Evolutionary conservation across 2,888 invertebrate genomes (phyloP).

Genomic region (Acronicta psi): DNA sequence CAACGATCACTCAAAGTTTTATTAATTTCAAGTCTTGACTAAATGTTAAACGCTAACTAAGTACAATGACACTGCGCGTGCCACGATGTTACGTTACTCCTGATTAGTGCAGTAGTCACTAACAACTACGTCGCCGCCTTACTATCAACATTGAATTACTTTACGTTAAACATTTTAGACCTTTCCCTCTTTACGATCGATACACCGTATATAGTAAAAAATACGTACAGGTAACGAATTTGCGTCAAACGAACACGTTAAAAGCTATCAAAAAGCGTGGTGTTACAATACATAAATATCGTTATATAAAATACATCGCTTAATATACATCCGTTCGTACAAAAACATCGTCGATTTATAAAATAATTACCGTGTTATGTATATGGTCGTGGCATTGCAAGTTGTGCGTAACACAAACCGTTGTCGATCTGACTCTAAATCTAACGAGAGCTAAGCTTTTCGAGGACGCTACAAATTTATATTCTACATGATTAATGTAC

Average conservation of each 20-base stretch:
- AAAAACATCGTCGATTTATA: constrained; percentile 64
- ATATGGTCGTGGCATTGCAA: constrained; percentile 60
- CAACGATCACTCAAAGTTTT: constrained; percentile 84
- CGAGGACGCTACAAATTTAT: constrained; percentile 65
- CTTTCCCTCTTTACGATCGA: constrained; percentile 61
- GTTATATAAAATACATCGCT: constrained; percentile 65
- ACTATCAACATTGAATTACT: constrained; percentile 42
- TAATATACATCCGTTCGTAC: constrained; percentile 66
- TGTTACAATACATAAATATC: constrained; percentile 66
- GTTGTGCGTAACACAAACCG: constrained; percentile 81
- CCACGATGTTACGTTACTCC: constrained; percentile 50
- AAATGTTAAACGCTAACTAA: constrained; percentile 85
- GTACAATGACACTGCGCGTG: constrained; percentile 80
- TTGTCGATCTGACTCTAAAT: constrained; percentile 60
- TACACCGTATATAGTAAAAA: constrained; percentile 56
- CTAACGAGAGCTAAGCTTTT: constrained; percentile 74
- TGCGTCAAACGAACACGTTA: constrained; percentile 71
- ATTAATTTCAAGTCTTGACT: constrained; percentile 83
- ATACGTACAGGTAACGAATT: constrained; percentile 75
- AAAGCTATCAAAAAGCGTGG: constrained; percentile 75
- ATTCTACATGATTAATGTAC: constrained; percentile 72
- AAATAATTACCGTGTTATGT: constrained; percentile 48
- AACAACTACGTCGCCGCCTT: constrained; percentile 58
- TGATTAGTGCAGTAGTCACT: constrained; percentile 52
- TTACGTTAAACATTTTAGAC: constrained; percentile 69